Evolutionary conservation across 2,113 vertebrate genomes (phyloP).

Genomic region (Copsychus sechellarum): DNA sequence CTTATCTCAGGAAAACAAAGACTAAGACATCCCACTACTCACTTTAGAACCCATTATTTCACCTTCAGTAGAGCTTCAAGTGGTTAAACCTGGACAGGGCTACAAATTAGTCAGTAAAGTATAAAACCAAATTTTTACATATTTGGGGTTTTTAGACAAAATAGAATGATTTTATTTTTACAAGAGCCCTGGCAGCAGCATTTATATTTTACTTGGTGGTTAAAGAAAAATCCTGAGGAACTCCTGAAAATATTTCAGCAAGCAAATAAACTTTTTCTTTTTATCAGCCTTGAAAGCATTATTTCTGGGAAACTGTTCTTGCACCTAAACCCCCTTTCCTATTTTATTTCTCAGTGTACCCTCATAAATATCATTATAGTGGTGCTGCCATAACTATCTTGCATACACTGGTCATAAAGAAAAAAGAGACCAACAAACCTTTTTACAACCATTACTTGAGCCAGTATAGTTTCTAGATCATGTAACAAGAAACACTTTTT

Average conservation of each 20-base stretch:
- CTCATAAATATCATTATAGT: not conserved
- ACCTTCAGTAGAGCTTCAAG: not conserved
- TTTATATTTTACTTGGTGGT: not conserved
- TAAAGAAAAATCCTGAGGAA: not conserved
- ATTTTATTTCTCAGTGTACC: not conserved
- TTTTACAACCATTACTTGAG: not conserved
- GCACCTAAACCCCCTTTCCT: not conserved
- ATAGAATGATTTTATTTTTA: not conserved
- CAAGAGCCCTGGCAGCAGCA: not conserved
- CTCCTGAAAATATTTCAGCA: not conserved
- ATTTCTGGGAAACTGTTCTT: not conserved
- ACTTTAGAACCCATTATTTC: not conserved
- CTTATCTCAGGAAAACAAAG: not conserved
- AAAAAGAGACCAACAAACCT: not conserved
- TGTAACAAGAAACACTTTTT: not conserved
- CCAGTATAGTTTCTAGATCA: not conserved
- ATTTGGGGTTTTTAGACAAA: not conserved
- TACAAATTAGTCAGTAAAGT: not conserved
- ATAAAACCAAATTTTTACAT: not conserved
- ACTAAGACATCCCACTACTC: not conserved
- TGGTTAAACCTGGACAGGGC: not conserved
- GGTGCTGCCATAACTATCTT: not conserved
- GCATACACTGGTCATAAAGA: not conserved
- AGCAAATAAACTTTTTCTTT: not conserved
- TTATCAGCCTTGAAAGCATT: not conserved